phyloP scores from a whole-genome alignment of 1,140 invertebrate genomes.

The Nasonia longicornis region DNA sequence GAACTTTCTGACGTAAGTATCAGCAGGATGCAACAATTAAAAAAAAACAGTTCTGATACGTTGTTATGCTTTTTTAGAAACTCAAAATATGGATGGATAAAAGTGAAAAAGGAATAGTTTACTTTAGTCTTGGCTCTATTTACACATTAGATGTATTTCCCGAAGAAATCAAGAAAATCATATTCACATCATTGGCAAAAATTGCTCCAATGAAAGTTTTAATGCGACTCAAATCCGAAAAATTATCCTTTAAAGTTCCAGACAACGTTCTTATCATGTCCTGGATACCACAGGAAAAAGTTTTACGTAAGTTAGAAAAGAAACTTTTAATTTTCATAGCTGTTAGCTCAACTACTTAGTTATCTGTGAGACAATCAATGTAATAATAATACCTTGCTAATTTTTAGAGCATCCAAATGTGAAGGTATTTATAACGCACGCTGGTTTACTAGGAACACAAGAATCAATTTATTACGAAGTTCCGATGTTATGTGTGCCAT shows the following conservation, averaged over 20 bases:
- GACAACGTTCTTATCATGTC: constrained; percentile 73
- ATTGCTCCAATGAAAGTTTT: constrained; percentile 55
- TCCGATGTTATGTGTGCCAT: constrained; percentile 70
- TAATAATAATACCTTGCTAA: neutral
- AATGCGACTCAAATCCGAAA: constrained; percentile 54
- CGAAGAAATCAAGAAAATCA: constrained; percentile 45
- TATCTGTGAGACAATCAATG: neutral
- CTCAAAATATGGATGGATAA: constrained; percentile 75
- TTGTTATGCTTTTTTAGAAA: constrained; percentile 66
- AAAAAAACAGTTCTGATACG: neutral
- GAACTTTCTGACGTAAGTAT: constrained; percentile 52
- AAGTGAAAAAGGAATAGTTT: constrained; percentile 76
- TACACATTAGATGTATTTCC: constrained; percentile 73
- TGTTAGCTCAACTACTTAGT: neutral
- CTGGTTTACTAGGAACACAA: constrained; percentile 69
- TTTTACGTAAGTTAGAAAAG: constrained; percentile 51
- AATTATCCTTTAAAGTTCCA: constrained; percentile 64
- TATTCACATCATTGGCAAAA: constrained; percentile 54
- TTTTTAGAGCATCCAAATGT: constrained; percentile 68
- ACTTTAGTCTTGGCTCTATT: constrained; percentile 79
- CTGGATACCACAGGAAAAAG: constrained; percentile 76
- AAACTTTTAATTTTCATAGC: neutral
- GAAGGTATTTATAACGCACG: constrained; percentile 72
- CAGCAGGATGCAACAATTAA: neutral
- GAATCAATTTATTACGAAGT: constrained; percentile 71